phyloP scores from a whole-genome alignment of 2,113 vertebrate species.

The Heterocephalus glaber region DNA sequence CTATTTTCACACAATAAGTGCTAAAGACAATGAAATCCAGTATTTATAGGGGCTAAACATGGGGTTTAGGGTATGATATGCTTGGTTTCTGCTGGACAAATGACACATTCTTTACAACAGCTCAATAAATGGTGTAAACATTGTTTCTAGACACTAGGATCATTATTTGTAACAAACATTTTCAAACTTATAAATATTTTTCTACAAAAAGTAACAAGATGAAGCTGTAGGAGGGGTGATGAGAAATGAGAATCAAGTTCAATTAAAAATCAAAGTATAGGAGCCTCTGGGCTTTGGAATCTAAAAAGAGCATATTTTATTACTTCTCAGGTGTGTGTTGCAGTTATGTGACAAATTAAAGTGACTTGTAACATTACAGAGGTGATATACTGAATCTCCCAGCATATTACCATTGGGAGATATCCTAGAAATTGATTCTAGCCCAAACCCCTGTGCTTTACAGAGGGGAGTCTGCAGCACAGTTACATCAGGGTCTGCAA shows the following conservation, averaged over 20 bases:
- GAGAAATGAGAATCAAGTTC: neutral
- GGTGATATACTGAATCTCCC: neutral
- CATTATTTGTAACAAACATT: neutral
- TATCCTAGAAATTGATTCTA: neutral
- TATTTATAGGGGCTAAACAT: accelerated
- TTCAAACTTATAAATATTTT: neutral
- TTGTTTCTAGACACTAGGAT: neutral
- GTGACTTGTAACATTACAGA: neutral
- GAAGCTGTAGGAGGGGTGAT: neutral
- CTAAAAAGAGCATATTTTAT: neutral
- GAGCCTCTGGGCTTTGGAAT: neutral
- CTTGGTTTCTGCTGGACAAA: neutral
- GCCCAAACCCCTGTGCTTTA: no score
- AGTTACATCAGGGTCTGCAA: neutral
- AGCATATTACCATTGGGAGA: neutral
- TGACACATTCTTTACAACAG: neutral
- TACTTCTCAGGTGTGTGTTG: neutral
- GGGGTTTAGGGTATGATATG: accelerated
- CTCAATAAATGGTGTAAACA: neutral
- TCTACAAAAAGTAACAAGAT: neutral
- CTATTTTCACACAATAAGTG: neutral
- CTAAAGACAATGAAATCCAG: neutral
- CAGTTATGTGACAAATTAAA: neutral
- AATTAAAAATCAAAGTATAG: neutral
- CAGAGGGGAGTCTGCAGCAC: neutral